These are phyloP conservation scores for Aphelenchoides fujianensis DNA, from an alignment of 1,140 invertebrate species.

Conservation along the genomic window DNA sequence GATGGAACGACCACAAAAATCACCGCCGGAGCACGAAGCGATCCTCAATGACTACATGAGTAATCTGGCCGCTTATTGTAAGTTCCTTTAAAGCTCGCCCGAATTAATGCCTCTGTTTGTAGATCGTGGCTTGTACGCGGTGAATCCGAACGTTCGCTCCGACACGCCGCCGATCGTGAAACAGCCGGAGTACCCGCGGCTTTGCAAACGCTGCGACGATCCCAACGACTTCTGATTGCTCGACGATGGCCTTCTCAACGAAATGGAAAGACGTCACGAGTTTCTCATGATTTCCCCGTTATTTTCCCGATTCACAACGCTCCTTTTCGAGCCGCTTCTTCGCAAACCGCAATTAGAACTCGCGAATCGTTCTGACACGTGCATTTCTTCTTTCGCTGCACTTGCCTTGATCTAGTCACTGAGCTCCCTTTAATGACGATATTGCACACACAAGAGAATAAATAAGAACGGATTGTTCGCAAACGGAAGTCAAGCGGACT, in stretches of 20 bases:
- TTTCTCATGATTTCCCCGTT: no score
- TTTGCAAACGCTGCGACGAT: neutral
- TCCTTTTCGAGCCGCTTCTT: no score
- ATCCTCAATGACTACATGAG: neutral
- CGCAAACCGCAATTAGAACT: no score
- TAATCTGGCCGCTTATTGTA: neutral
- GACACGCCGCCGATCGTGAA: neutral
- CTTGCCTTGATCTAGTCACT: no score
- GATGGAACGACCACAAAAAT: neutral
- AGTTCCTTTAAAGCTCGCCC: no score
- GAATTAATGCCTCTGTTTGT: no score
- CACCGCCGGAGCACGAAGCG: neutral
- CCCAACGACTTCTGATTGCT: neutral
- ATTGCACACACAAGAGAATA: neutral
- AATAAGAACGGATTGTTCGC: neutral
- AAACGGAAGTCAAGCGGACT: neutral
- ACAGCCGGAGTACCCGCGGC: neutral
- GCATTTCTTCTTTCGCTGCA: no score
- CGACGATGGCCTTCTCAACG: no score
- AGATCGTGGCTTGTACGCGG: neutral
- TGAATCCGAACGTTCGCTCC: neutral
- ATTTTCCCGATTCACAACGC: no score
- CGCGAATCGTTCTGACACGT: no score
- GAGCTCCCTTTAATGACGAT: no score
- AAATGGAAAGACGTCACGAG: no score